Percentiles rank a stretch among this genome's conserved stretches.
Evolutionary conservation across 2,888 invertebrate genomes (phyloP).

Genomic region (Ptychoptera contaminata): DNA sequence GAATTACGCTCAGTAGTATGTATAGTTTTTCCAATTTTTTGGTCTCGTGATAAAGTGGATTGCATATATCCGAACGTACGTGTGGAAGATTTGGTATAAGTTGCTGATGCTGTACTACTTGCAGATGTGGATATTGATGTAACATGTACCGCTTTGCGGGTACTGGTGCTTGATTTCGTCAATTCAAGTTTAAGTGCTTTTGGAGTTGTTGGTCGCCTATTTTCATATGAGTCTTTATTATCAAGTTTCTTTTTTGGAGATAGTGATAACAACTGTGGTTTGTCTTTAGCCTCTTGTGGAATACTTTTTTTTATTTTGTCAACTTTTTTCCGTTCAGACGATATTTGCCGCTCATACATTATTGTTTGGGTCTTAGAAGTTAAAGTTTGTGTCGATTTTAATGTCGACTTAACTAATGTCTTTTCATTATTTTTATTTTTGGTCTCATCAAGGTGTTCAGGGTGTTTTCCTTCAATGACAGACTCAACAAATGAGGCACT

Average conservation of each 20-base stretch:
- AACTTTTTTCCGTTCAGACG: too few relatives aligned
- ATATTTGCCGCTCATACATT: too few relatives aligned
- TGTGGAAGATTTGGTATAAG: conserved; percentile 17
- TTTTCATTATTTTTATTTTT: conserved; percentile 5
- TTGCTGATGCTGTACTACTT: conserved; percentile 1
- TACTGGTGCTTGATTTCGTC: conserved; percentile 4
- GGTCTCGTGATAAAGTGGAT: conserved; percentile 39
- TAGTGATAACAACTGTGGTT: too few relatives aligned
- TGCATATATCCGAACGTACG: conserved; percentile 39
- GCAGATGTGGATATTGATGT: conserved; percentile 2
- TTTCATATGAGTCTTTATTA: neutral
- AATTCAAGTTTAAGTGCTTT: neutral
- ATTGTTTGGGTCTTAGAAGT: neutral
- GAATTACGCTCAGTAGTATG: conserved; percentile 1
- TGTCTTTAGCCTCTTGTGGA: too few relatives aligned
- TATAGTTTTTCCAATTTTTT: conserved; percentile 31
- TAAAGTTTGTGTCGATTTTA: neutral
- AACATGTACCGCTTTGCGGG: conserved; percentile 6
- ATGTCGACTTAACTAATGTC: neutral
- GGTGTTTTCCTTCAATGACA: conserved; percentile 15
- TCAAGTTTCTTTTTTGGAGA: conserved; percentile 9
- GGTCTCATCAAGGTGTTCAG: conserved; percentile 2
- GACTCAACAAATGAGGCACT: conserved; percentile 18
- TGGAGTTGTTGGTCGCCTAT: neutral
- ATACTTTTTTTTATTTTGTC: too few relatives aligned